Evolutionary conservation across 2,797 vertebrate genomes (phyloP).

Genomic region (Aldrovandia affinis): DNA sequence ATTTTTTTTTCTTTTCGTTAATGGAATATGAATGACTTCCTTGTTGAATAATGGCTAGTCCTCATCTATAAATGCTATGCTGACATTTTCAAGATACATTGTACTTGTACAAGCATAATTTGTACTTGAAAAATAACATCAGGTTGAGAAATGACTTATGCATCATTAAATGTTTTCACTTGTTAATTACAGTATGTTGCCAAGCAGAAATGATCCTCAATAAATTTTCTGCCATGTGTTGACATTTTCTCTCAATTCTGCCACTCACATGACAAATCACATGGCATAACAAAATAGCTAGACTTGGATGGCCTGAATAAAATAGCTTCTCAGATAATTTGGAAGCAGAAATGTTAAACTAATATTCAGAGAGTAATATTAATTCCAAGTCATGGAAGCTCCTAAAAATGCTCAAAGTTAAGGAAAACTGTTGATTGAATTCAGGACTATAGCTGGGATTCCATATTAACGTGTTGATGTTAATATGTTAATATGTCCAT

Average conservation of each 20-base stretch:
- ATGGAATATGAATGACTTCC: slow-evolving; percentile 29
- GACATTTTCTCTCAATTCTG: neutral
- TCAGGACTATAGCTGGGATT: too few species aligned
- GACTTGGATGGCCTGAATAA: too few species aligned
- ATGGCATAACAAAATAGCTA: neutral
- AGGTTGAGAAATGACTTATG: slow-evolving; percentile 6
- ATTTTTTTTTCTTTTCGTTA: slow-evolving; percentile 20
- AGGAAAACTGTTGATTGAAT: neutral
- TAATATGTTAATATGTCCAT: too few species aligned
- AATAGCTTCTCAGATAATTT: too few species aligned
- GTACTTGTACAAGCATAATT: neutral
- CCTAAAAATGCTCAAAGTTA: neutral
- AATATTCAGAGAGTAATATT: neutral
- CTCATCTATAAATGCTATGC: slow-evolving; percentile 16
- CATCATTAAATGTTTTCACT: slow-evolving; percentile 18
- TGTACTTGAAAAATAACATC: slow-evolving; percentile 20
- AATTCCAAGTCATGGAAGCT: neutral
- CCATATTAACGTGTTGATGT: too few species aligned
- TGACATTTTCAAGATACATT: slow-evolving; percentile 21
- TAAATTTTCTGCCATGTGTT: neutral
- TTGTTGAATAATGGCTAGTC: slow-evolving; percentile 14
- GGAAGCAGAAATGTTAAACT: too few species aligned
- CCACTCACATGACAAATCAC: slow-evolving; percentile 11
- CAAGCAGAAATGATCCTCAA: neutral
- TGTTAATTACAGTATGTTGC: slow-evolving; percentile 13